Evolutionary conservation across 2,797 vertebrate species (phyloP), one percentile per base, ranked within the genome.

Genomic region (Columba guinea): DNA sequence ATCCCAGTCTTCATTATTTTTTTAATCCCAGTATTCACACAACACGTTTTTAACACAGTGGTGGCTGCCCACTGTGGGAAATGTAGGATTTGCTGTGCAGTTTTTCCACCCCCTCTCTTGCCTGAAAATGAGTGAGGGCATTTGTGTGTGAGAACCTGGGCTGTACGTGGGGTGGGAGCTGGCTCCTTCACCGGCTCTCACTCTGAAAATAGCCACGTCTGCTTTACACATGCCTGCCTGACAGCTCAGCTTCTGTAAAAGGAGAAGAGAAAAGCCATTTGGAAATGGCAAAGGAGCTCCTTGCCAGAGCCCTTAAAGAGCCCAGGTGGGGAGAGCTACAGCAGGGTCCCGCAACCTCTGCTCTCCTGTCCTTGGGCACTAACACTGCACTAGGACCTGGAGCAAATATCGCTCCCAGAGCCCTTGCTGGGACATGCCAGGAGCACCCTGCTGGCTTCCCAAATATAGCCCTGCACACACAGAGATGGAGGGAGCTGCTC

Each of bases 391-490:
- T 80, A 75, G 94, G 94, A 82, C 91, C 95, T 7, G 1, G 60
- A 28, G 93, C 51, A 76, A 69, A 4, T 74, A 12, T 34, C 0
- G 0, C 81, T 87, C 52, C 76, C 77, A 13, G 27, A 32, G 41
- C 3, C 18, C 62, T 55, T 0, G 7, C 6, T 59, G 49, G 86
- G 69, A 80, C 80, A 11, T 4, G 89, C 87, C 71, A 24, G 65
- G 71, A 16, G 10, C 35, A 1, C 4, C 0, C 76, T 27, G 75
- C 69, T 7, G 8, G n/a, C 62, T 91, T 89, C 91, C 96, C 96
- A 96, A 97, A 97, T 96, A 96, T 93, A 96, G 96, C 64, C 52
- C 48, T 48, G 91, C 69, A 23, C 39, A 7, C 35, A 14, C 24
- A 26, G 73, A 37, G 44, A 34, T 8, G 53, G 49, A 81, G 68